phyloP scores from a whole-genome alignment of 2,888 invertebrate species.

The Pachymerium ferrugineum region DNA sequence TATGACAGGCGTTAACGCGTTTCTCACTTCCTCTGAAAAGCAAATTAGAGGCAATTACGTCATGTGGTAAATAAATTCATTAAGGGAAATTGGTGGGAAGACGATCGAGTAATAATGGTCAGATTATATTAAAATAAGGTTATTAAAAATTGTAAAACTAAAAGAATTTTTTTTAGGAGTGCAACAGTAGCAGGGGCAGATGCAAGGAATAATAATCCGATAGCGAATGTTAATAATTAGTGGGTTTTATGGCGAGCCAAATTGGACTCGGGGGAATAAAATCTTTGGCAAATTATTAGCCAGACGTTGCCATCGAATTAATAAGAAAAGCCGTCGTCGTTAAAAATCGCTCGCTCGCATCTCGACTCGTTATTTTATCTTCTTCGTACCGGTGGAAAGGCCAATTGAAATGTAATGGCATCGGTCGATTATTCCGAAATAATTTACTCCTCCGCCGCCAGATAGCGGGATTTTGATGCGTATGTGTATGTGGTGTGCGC shows the following conservation, averaged over 20 bases:
- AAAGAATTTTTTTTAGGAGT: too few species aligned
- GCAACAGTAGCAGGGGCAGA: too few species aligned
- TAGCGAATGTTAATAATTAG: neutral
- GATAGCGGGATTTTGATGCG: constrained; percentile 4
- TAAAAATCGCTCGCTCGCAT: neutral
- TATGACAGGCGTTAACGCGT: neutral
- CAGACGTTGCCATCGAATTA: neutral
- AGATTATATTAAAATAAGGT: too few species aligned
- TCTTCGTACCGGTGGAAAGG: neutral
- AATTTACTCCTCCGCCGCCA: constrained; percentile 12
- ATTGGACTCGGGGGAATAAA: neutral
- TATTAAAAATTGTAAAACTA: too few species aligned
- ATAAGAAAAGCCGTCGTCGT: constrained; percentile 7
- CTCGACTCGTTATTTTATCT: neutral
- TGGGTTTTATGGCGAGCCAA: constrained; percentile 9
- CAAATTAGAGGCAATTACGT: too few species aligned
- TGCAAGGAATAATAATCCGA: neutral
- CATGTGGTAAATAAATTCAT: neutral
- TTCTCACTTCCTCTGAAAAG: neutral
- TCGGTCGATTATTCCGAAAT: constrained; percentile 13
- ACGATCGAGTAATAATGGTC: too few species aligned
- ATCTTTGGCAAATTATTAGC: constrained; percentile 13
- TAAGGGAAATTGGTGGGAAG: too few species aligned
- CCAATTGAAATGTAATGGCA: constrained; percentile 13
- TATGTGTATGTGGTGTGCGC: neutral